Conservation (phyloP, 2,888 invertebrate genomes). For the Calliopum simillimum region DNA sequence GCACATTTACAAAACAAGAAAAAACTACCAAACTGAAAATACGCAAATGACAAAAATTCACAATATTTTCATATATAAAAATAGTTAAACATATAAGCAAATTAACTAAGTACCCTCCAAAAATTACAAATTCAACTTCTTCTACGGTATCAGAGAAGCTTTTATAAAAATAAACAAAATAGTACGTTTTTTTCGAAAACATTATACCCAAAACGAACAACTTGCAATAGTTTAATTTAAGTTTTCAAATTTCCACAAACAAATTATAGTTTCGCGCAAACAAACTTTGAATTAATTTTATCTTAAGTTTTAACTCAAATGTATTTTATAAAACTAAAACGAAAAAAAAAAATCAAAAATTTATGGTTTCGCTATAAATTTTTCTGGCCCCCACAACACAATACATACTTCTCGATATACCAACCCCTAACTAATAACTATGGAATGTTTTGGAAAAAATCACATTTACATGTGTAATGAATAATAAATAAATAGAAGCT, state of each 20-base stretch:
- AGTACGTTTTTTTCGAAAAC: slow-evolving; percentile 10
- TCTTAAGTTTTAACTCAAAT: slow-evolving; percentile 17
- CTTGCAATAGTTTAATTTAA: slow-evolving; percentile 59
- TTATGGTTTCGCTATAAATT: slow-evolving; percentile 18
- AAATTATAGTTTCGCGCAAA: slow-evolving; percentile 27
- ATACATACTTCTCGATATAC: background rate
- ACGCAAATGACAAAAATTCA: no score
- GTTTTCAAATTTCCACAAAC: slow-evolving; percentile 44
- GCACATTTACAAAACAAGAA: background rate
- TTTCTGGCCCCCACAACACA: slow-evolving; percentile 28
- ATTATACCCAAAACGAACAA: slow-evolving; percentile 30
- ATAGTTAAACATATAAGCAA: background rate
- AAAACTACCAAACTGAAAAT: background rate
- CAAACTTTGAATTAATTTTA: background rate
- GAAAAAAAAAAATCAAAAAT: background rate
- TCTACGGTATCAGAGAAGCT: slow-evolving; percentile 62
- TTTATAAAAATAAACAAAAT: background rate
- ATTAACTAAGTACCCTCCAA: slow-evolving; percentile 1
- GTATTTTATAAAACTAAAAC: slow-evolving; percentile 11
- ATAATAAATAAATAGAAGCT: slow-evolving; percentile 50
- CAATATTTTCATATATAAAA: no score
- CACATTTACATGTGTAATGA: slow-evolving; percentile 28
- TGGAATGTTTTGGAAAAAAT: slow-evolving; percentile 45
- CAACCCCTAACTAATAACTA: background rate
- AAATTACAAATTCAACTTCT: slow-evolving; percentile 48